Evolutionary conservation across 2,113 vertebrate species (phyloP).

Genomic region (Prietella phreatophila): DNA sequence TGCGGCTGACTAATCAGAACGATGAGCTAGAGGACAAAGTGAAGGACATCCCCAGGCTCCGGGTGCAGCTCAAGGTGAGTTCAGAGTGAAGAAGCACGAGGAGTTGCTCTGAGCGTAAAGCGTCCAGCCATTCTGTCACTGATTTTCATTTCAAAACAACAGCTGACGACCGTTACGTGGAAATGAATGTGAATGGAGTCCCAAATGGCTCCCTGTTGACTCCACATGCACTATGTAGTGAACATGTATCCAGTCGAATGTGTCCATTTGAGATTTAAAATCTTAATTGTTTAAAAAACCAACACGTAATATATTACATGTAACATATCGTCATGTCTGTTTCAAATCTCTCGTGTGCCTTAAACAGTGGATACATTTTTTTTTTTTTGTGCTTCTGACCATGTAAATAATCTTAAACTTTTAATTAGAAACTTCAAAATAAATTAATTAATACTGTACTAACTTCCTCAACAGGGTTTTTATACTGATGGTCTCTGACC

Average conservation of each 20-base stretch:
- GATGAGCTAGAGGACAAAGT: constrained; percentile 95
- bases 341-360: not conserved
- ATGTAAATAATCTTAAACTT: not conserved
- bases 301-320: not conserved
- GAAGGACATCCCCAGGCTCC: constrained; percentile 85
- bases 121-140: not conserved
- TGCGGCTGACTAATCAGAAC: constrained; percentile 92
- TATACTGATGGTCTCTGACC: not conserved
- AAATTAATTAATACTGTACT: no score
- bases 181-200: not conserved
- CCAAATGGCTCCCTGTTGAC: not conserved
- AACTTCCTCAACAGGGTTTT: not conserved
- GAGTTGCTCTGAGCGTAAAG: not conserved
- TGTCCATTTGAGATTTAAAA: not conserved
- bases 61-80: constrained; percentile 82
- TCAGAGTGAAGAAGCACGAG: not conserved
- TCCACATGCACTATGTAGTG: not conserved
- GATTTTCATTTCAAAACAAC: not conserved
- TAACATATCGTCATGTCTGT: not conserved
- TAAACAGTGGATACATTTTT: no score
- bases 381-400: no score
- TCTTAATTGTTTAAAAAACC: not conserved
- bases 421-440: no score
- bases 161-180: no score
- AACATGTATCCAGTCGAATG: not conserved